Percentiles rank a stretch among this genome's conserved stretches.
These are phyloP conservation scores for Podarcis cretensis DNA, from an alignment of 2,113 vertebrate species.

Conservation along the genomic window DNA sequence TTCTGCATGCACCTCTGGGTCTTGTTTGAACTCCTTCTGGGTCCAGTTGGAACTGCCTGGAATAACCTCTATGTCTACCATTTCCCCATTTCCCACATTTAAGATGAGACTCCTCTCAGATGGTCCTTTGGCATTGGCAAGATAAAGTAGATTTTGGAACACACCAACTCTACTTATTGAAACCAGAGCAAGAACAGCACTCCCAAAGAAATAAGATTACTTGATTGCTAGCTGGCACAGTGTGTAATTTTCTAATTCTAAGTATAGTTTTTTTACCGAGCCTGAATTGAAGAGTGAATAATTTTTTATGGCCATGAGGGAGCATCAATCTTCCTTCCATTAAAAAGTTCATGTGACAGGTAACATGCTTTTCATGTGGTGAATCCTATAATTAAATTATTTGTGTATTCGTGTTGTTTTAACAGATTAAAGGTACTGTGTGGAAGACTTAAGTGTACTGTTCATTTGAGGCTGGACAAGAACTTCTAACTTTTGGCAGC, in stretches of 20 bases:
- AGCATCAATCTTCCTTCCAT: conserved; percentile 19
- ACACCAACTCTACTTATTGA: background rate
- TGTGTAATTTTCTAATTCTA: background rate
- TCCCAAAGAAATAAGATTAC: background rate
- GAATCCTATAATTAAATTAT: background rate
- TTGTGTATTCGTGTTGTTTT: conserved; percentile 57
- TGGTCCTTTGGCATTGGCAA: background rate
- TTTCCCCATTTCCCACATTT: background rate
- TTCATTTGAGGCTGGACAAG: conserved; percentile 80
- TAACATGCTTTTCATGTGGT: background rate
- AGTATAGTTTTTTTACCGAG: background rate
- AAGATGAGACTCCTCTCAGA: background rate
- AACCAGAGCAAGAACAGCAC: background rate
- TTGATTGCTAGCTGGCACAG: background rate
- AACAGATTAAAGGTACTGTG: conserved; percentile 85
- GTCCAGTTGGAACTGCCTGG: background rate
- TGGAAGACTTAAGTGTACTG: conserved; percentile 75
- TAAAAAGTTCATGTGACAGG: background rate
- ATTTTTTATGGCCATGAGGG: conserved; percentile 2
- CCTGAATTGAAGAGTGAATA: background rate
- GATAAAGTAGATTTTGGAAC: background rate
- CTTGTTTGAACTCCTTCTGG: background rate
- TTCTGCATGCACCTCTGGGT: background rate
- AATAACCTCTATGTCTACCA: background rate
- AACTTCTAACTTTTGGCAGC: conserved; percentile 76